Evolutionary conservation across 2,888 invertebrate genomes (phyloP).

Genomic region (Napeogenes inachia): DNA sequence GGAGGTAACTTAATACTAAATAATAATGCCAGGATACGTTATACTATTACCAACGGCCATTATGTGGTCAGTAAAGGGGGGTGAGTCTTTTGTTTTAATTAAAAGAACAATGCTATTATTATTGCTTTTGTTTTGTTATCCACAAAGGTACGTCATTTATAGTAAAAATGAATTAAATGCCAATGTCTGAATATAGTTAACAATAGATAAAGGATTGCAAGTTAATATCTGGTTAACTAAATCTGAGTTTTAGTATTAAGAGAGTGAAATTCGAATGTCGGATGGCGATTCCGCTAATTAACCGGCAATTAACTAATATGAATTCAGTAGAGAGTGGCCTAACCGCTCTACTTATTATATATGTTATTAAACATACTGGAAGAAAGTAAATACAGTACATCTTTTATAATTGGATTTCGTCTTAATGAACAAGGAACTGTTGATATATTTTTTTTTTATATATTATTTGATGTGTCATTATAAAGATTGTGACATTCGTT

Average conservation of each 20-base stretch:
- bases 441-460: neutral
- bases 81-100: slow-evolving; percentile 28
- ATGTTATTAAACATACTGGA: slow-evolving; percentile 54
- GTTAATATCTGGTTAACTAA: neutral
- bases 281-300: slow-evolving; percentile 60
- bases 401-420: slow-evolving; percentile 2
- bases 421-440: neutral
- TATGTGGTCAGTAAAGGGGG: slow-evolving; percentile 28
- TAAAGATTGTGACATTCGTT: too few species aligned
- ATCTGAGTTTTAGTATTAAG: slow-evolving; percentile 36
- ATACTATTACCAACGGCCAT: slow-evolving; percentile 34
- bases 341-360: slow-evolving; percentile 74
- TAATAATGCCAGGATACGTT: slow-evolving; percentile 26
- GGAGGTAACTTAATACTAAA: slow-evolving; percentile 3
- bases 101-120: slow-evolving; percentile 13
- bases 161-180: too few species aligned
- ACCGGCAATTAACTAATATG: slow-evolving; percentile 65
- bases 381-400: slow-evolving; percentile 63
- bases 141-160: neutral
- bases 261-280: slow-evolving; percentile 59
- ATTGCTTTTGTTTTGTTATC: slow-evolving; percentile 18
- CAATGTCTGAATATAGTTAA: slow-evolving; percentile 15
- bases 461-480: too few species aligned
- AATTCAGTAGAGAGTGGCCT: slow-evolving; percentile 71
- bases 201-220: neutral